A percentile compares a stretch with the other conserved stretches of the same genome.
phyloP scores from a whole-genome alignment of 2,888 invertebrate species.

The Carterocephalus palaemon region DNA sequence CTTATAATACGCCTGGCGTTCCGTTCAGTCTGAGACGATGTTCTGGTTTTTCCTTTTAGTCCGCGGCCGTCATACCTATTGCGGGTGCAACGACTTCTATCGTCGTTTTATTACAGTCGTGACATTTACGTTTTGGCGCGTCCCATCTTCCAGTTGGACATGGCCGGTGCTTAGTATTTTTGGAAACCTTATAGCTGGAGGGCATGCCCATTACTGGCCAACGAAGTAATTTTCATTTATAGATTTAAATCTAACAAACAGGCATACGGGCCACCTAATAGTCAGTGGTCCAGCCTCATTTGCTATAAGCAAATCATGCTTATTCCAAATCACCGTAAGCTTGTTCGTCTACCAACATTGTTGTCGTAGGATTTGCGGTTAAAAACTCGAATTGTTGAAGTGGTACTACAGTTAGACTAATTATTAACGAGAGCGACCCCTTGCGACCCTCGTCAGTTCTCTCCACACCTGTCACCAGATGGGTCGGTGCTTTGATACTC shows the following conservation, averaged over 20 bases:
- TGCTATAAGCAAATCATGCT: too few species aligned
- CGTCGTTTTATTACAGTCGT: conserved; percentile 59
- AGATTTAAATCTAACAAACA: too few species aligned
- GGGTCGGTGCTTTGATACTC: conserved; percentile 35
- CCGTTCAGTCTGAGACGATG: conserved; percentile 2
- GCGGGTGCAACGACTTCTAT: conserved; percentile 53
- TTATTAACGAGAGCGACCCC: conserved; percentile 10
- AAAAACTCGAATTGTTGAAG: not conserved
- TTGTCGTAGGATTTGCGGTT: not conserved
- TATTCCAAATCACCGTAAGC: too few species aligned
- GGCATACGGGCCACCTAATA: too few species aligned
- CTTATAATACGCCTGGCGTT: too few species aligned
- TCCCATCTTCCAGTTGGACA: conserved; percentile 25
- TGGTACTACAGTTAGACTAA: conserved; percentile 11
- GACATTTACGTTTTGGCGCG: conserved; percentile 59
- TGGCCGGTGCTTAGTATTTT: too few species aligned
- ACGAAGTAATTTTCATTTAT: too few species aligned
- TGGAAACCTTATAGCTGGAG: too few species aligned
- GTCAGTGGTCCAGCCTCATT: too few species aligned
- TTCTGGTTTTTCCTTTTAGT: conserved; percentile 20
- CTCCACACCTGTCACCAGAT: conserved; percentile 36
- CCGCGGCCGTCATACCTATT: conserved; percentile 32
- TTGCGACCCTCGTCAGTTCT: conserved; percentile 35
- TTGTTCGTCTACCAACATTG: too few species aligned
- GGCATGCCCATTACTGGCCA: too few species aligned